Conservation (phyloP, 2,888 invertebrate species). For the Cheilosia soror region DNA sequence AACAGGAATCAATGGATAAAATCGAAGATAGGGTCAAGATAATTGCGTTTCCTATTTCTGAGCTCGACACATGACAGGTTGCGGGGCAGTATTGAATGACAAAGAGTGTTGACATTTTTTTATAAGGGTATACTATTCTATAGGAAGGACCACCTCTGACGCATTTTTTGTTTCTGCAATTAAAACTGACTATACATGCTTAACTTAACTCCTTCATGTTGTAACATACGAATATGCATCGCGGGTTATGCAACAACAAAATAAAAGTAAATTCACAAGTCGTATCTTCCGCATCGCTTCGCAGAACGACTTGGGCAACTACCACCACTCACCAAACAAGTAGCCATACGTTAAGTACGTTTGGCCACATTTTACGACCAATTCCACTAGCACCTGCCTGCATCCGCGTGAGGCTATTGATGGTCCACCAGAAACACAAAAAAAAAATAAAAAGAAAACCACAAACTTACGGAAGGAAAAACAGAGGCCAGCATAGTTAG, state of each 20-base stretch:
- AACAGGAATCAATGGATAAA: conserved; percentile 10
- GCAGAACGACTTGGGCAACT: conserved; percentile 19
- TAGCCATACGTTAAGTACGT: conserved; percentile 12
- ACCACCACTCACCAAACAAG: conserved; percentile 31
- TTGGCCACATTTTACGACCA: conserved; percentile 44
- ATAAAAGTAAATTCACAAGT: conserved; percentile 13
- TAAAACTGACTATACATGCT: neutral
- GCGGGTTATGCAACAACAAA: conserved; percentile 29
- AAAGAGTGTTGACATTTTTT: too few relatives aligned
- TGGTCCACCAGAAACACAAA: neutral
- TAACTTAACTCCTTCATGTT: neutral
- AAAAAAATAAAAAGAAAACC: conserved; percentile 9
- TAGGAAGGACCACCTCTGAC: too few relatives aligned
- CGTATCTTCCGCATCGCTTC: conserved; percentile 54
- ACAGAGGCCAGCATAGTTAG: conserved; percentile 14
- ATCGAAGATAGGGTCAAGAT: conserved; percentile 19
- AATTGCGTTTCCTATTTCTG: conserved; percentile 12
- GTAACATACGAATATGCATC: neutral
- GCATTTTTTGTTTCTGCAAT: neutral
- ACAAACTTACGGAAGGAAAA: conserved; percentile 13
- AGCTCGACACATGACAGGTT: neutral
- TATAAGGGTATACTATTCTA: too few relatives aligned
- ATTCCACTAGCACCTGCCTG: conserved; percentile 52
- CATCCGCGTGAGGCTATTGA: conserved; percentile 17
- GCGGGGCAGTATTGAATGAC: neutral